A percentile compares a stretch with the other conserved stretches of the same genome.
Evolutionary conservation across 1,140 invertebrate genomes (phyloP).

Genomic region (Zaprionus africanus): DNA sequence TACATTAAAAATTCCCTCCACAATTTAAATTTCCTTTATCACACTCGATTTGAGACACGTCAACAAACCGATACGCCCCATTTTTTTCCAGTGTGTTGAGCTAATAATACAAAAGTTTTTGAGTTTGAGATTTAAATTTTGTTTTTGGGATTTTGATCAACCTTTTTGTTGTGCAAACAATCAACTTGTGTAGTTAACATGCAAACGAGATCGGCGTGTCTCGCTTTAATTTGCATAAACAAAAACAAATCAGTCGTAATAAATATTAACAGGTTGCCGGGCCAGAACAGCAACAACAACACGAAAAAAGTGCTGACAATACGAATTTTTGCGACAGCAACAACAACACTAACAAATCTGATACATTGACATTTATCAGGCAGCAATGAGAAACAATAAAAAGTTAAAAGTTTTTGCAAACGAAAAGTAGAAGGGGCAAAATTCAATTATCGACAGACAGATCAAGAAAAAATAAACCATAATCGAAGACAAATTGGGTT

Average conservation of each 20-base stretch:
- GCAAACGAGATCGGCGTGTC: slow-evolving; percentile 39
- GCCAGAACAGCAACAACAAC: not conserved
- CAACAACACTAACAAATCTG: slow-evolving; percentile 4
- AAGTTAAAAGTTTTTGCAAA: not conserved
- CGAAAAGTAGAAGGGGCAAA: slow-evolving; percentile 20
- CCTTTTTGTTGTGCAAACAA: slow-evolving; percentile 51
- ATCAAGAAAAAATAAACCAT: slow-evolving; percentile 11
- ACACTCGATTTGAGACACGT: not conserved
- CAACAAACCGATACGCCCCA: slow-evolving; percentile 32
- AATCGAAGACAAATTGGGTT: slow-evolving; percentile 46
- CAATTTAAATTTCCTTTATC: not conserved
- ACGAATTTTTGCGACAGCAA: slow-evolving; percentile 14
- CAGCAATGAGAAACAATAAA: not conserved
- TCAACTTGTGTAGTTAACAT: slow-evolving; percentile 43
- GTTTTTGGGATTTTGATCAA: slow-evolving; percentile 53
- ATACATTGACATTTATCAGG: slow-evolving; percentile 40
- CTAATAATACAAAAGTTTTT: slow-evolving; percentile 7
- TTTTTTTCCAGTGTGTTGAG: slow-evolving; percentile 5
- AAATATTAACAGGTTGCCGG: slow-evolving; percentile 43
- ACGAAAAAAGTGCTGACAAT: slow-evolving; percentile 5
- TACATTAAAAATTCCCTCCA: not conserved
- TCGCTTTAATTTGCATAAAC: slow-evolving; percentile 39
- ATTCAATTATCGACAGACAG: slow-evolving; percentile 21
- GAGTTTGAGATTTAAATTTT: slow-evolving; percentile 20
- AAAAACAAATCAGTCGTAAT: slow-evolving; percentile 24